Percentiles rank a stretch among this genome's conserved stretches.
phyloP scores from a whole-genome alignment of 2,113 vertebrate genomes.

The Tyto alba region DNA sequence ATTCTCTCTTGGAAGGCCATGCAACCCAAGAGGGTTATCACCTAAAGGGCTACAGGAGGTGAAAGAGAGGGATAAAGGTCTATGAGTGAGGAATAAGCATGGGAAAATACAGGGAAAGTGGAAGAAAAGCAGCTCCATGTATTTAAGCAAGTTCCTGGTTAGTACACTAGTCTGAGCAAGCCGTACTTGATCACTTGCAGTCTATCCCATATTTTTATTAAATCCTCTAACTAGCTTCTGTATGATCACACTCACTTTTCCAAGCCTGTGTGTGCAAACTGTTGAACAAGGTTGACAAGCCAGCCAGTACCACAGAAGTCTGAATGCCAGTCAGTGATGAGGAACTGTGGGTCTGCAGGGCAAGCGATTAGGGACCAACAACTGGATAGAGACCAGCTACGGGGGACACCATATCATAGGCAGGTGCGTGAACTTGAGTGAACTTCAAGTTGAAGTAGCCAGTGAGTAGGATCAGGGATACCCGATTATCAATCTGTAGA shows the following conservation, averaged over 20 bases:
- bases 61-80: neutral
- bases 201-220: neutral
- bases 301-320: neutral
- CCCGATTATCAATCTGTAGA: neutral
- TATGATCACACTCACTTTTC: neutral
- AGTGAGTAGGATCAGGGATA: neutral
- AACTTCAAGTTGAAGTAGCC: neutral
- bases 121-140: neutral
- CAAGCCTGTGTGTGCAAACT: neutral
- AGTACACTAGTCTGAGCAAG: neutral
- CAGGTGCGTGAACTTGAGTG: neutral
- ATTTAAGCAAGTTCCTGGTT: neutral
- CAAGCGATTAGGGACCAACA: neutral
- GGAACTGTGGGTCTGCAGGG: neutral
- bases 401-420: accelerated
- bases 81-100: neutral
- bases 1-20: neutral
- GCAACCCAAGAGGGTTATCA: neutral
- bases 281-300: neutral
- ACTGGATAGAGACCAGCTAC: neutral
- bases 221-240: neutral
- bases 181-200: neutral
- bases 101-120: neutral
- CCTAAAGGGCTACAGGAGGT: neutral
- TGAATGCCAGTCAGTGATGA: neutral